Percentiles rank a stretch among this genome's conserved stretches.
phyloP scores from a whole-genome alignment of 2,888 invertebrate genomes.

The Cantharis lateralis region DNA sequence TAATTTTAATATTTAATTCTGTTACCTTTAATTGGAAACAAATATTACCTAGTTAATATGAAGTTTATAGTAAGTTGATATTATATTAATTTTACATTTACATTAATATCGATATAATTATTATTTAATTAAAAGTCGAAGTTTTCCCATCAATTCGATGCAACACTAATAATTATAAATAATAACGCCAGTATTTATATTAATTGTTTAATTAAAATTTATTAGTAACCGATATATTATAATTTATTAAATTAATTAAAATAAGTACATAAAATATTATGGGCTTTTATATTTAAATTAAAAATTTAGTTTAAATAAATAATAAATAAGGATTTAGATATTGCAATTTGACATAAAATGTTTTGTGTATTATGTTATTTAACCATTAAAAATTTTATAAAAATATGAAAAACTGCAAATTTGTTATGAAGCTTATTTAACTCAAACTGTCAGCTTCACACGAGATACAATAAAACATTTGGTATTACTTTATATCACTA shows the following conservation, averaged over 20 bases:
- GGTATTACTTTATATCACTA: not conserved
- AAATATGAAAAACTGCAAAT: not conserved
- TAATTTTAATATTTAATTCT: too few relatives aligned
- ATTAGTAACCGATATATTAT: too few relatives aligned
- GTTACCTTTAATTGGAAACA: too few relatives aligned
- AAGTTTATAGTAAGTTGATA: too few relatives aligned
- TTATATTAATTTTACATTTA: too few relatives aligned
- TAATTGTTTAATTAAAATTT: too few relatives aligned
- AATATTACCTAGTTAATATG: too few relatives aligned
- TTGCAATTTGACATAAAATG: not conserved
- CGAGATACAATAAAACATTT: not conserved
- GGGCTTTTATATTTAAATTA: not conserved
- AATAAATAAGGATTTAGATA: not conserved
- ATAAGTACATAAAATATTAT: not conserved
- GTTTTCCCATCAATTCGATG: too few relatives aligned
- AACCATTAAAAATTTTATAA: not conserved
- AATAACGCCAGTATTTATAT: too few relatives aligned
- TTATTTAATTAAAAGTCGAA: too few relatives aligned
- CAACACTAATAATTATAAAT: too few relatives aligned
- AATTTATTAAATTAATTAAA: not conserved
- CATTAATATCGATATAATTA: too few relatives aligned
- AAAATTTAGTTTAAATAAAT: not conserved
- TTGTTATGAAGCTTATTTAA: not conserved
- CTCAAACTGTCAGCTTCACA: not conserved
- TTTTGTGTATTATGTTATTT: not conserved